Evolutionary conservation across 2,113 vertebrate genomes (phyloP).

Genomic region (Cettia cetti): DNA sequence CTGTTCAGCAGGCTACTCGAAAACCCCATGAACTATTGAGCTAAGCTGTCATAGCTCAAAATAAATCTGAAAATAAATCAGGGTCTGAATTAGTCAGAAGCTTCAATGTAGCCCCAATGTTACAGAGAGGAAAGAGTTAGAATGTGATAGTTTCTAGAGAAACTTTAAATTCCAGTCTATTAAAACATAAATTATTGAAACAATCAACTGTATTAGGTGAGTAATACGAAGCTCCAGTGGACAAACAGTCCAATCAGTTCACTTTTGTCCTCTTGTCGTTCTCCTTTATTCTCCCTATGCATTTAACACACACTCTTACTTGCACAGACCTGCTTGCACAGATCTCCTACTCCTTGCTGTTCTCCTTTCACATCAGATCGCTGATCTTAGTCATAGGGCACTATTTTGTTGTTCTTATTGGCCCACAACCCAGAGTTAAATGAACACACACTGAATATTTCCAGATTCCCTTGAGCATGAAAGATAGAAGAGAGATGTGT

Average conservation of each 20-base stretch:
- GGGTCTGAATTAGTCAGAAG: neutral
- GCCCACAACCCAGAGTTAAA: neutral
- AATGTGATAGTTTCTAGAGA: neutral
- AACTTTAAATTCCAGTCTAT: neutral
- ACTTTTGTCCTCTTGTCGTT: neutral
- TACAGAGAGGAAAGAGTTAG: neutral
- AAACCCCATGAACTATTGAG: neutral
- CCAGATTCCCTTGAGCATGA: neutral
- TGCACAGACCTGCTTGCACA: neutral
- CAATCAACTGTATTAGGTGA: neutral
- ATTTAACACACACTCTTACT: neutral
- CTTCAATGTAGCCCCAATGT: neutral
- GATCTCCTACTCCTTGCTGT: neutral
- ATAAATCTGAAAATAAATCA: neutral
- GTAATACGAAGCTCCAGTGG: neutral
- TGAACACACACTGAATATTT: neutral
- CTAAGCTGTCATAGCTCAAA: neutral
- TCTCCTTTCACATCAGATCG: neutral
- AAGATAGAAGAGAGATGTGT: neutral
- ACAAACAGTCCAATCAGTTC: neutral
- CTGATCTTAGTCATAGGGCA: neutral
- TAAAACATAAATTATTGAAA: neutral
- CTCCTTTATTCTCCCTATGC: neutral
- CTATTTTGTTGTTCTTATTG: neutral
- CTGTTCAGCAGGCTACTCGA: neutral